phyloP scores from a whole-genome alignment of 2,888 invertebrate species.

The Polietes domitor region DNA sequence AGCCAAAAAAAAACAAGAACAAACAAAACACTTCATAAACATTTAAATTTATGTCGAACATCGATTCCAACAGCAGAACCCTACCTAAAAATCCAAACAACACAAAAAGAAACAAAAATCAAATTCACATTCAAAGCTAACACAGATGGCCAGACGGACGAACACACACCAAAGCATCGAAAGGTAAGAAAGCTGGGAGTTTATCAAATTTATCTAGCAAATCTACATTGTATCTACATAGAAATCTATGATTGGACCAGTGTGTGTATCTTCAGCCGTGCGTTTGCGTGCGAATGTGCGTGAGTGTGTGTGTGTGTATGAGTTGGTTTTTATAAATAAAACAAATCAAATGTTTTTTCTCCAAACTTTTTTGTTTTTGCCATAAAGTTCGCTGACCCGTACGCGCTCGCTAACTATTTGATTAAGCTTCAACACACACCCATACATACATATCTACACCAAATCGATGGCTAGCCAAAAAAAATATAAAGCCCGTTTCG shows the following conservation, averaged over 20 bases:
- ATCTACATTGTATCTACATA: neutral
- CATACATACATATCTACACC: neutral
- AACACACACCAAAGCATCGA: neutral
- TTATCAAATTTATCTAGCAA: neutral
- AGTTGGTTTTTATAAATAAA: slow-evolving; percentile 39
- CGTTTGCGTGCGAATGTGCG: slow-evolving; percentile 2
- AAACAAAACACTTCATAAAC: slow-evolving; percentile 39
- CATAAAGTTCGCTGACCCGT: slow-evolving; percentile 60
- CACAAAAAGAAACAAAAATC: slow-evolving; percentile 18
- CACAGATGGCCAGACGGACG: neutral
- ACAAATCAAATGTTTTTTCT: slow-evolving; percentile 47
- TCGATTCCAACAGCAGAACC: slow-evolving; percentile 10
- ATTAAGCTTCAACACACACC: slow-evolving; percentile 11
- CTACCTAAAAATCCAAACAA: neutral
- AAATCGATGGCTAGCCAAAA: no score
- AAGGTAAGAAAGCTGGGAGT: neutral
- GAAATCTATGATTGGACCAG: neutral
- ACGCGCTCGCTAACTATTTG: neutral
- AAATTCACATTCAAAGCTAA: slow-evolving; percentile 5
- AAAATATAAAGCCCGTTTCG: no score
- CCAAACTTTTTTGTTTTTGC: slow-evolving; percentile 36
- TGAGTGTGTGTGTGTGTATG: slow-evolving; percentile 16
- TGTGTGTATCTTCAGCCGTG: neutral
- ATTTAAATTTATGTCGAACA: slow-evolving; percentile 53
- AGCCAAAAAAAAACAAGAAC: neutral